phyloP scores from a whole-genome alignment of 1,140 invertebrate species.

The Drosophila melanica region DNA sequence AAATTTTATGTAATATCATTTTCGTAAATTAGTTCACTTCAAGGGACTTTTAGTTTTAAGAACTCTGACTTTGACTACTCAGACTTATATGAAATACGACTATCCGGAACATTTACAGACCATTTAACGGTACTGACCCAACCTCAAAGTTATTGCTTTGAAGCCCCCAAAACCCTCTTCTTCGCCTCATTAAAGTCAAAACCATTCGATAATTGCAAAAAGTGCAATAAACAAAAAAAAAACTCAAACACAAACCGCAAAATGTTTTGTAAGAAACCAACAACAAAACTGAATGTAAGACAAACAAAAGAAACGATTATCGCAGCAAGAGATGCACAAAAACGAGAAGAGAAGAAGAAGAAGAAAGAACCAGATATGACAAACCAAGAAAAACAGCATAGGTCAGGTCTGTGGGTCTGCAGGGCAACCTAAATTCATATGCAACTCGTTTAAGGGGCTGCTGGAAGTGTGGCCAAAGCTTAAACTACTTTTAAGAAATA shows the following conservation, averaged over 20 bases:
- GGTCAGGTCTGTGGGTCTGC: conserved; percentile 72
- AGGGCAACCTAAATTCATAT: conserved; percentile 53
- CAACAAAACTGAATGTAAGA: conserved; percentile 10
- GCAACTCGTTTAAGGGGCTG: background rate
- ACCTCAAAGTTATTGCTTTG: conserved; percentile 12
- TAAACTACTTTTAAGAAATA: background rate
- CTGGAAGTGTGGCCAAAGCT: background rate
- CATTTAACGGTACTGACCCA: background rate
- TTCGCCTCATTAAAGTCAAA: background rate
- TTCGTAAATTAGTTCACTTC: too few species aligned
- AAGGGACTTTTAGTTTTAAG: background rate
- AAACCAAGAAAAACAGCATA: conserved; percentile 53
- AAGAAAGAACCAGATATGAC: conserved; percentile 36
- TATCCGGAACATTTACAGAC: background rate
- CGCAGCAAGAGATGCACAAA: conserved; percentile 39
- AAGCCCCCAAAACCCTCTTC: background rate
- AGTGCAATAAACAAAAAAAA: conserved; percentile 27
- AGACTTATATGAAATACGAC: background rate
- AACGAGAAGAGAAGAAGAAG: conserved; percentile 27
- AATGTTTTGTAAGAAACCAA: conserved; percentile 26
- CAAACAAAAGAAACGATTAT: conserved; percentile 34
- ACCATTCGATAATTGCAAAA: conserved; percentile 37
- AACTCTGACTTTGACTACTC: background rate
- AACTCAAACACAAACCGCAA: conserved; percentile 26
- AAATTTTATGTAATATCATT: too few species aligned